phyloP scores from a whole-genome alignment of 2,888 invertebrate species.

The Troilus luridus region DNA sequence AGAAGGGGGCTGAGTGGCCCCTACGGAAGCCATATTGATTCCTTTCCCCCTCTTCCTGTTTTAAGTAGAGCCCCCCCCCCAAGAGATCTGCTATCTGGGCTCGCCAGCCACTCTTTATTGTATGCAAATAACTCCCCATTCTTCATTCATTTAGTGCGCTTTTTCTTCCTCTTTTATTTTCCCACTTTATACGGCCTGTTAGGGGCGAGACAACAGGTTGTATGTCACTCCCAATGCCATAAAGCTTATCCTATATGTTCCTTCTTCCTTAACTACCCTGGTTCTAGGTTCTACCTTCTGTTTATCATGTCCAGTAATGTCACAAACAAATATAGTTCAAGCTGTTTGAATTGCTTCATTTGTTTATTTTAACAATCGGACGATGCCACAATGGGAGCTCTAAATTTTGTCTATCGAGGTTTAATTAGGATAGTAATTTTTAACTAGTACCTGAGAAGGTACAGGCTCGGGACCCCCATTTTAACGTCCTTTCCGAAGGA shows the following conservation, averaged over 20 bases:
- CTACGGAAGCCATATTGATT: constrained; percentile 62
- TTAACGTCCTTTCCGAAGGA: too few species aligned
- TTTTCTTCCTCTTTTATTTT: constrained; percentile 45
- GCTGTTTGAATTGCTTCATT: too few species aligned
- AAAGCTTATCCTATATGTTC: background rate
- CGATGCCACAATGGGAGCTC: too few species aligned
- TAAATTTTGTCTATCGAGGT: too few species aligned
- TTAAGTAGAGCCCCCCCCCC: constrained; percentile 62
- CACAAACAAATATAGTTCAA: too few species aligned
- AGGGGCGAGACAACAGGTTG: constrained; percentile 44
- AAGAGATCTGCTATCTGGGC: constrained; percentile 21
- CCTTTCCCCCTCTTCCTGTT: constrained; percentile 61
- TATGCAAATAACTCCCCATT: constrained; percentile 51
- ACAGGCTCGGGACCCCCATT: too few species aligned
- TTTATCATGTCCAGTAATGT: too few species aligned
- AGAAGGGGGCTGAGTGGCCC: constrained; percentile 35
- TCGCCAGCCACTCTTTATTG: constrained; percentile 10
- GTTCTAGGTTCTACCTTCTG: too few species aligned
- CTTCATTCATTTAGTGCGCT: constrained; percentile 47
- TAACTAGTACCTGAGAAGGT: too few species aligned
- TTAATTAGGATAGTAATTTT: too few species aligned
- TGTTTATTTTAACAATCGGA: too few species aligned
- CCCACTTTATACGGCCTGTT: constrained; percentile 27
- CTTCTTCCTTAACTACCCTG: background rate
- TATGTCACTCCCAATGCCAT: background rate